A percentile compares a stretch with the other conserved stretches of the same genome.
These are phyloP conservation scores for Mixornis gularis DNA, from an alignment of 2,113 vertebrate species.

Conservation along the genomic window DNA sequence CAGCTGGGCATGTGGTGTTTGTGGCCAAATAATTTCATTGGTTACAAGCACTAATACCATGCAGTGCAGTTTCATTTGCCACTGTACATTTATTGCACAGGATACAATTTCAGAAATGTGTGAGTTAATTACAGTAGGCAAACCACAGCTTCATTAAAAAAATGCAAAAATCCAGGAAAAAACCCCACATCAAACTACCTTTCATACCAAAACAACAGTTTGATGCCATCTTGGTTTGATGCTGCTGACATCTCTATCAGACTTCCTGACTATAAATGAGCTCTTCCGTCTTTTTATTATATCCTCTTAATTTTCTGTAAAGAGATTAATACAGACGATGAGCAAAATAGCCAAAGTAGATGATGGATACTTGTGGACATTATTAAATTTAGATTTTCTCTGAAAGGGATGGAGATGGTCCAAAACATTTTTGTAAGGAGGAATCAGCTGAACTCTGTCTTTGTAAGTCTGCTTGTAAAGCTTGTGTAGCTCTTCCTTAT, in stretches of 20 bases:
- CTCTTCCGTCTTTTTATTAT: slow-evolving; percentile 14
- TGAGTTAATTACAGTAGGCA: not conserved
- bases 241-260: not conserved
- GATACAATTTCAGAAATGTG: not conserved
- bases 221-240: not conserved
- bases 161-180: not conserved
- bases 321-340: not conserved
- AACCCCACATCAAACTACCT: not conserved
- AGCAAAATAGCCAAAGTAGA: not conserved
- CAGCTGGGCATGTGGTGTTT: not conserved
- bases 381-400: not conserved
- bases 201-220: not conserved
- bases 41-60: not conserved
- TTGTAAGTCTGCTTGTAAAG: not conserved
- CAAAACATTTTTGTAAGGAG: not conserved
- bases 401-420: not conserved
- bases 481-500: not conserved
- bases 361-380: not conserved
- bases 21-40: not conserved
- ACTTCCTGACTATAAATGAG: not conserved
- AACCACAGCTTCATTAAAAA: not conserved
- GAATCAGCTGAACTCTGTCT: not conserved
- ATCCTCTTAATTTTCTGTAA: not conserved
- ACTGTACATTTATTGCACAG: not conserved
- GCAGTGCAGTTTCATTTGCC: not conserved